Percentiles rank a stretch among this genome's conserved stretches.
These are phyloP conservation scores for Triplophysa rosa DNA, from an alignment of 2,113 vertebrate species.

Conservation along the genomic window DNA sequence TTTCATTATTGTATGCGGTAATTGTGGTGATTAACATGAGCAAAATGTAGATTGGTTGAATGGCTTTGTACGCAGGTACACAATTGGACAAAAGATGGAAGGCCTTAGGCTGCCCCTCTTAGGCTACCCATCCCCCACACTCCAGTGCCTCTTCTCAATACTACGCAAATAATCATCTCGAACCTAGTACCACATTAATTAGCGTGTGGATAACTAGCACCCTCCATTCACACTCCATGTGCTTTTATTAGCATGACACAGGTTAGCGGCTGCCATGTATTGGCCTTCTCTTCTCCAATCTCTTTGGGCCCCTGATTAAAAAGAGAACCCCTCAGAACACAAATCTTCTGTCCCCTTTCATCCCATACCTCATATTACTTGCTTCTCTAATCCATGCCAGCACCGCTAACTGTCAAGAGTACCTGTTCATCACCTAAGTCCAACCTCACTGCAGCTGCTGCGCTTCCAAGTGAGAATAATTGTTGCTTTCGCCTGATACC, in stretches of 20 bases:
- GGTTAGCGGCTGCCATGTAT: constrained; percentile 60
- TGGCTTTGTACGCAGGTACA: constrained; percentile 6
- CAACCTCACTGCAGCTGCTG: constrained; percentile 25
- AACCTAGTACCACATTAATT: constrained; percentile 73
- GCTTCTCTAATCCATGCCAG: constrained; percentile 60
- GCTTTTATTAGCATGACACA: constrained; percentile 77
- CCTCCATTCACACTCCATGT: constrained; percentile 73
- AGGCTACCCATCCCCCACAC: constrained; percentile 41
- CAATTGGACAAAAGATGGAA: constrained; percentile 15
- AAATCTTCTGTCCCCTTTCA: constrained; percentile 70
- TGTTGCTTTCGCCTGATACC: constrained; percentile 60
- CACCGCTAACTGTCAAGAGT: constrained; percentile 70
- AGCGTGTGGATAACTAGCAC: constrained; percentile 74
- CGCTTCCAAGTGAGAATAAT: constrained; percentile 61
- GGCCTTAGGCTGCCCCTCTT: not conserved
- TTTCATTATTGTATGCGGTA: not conserved
- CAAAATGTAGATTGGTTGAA: constrained; percentile 8
- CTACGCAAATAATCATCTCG: constrained; percentile 69
- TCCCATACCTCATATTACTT: constrained; percentile 61
- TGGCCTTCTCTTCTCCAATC: constrained; percentile 64
- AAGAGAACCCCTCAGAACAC: constrained; percentile 68
- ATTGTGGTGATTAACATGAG: not conserved
- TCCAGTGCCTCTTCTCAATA: constrained; percentile 61
- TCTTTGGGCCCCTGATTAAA: constrained; percentile 76
- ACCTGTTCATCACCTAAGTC: constrained; percentile 66